Evolutionary conservation across 2,888 invertebrate genomes (phyloP).

Genomic region (Drosophila niveifrons): DNA sequence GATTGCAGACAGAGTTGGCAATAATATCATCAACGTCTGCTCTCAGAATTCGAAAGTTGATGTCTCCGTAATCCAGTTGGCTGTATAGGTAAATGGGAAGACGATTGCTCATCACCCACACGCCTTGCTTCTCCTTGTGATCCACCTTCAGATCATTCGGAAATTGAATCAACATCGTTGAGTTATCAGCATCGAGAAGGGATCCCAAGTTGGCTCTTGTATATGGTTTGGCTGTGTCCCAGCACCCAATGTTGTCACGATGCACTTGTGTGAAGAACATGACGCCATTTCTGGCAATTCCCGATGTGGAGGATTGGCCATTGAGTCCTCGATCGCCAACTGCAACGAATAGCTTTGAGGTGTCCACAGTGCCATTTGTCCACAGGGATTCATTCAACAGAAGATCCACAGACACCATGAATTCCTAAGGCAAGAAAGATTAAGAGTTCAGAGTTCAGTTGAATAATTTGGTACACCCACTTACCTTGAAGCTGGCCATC

Average conservation of each 20-base stretch:
- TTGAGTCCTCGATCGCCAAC: slow-evolving; percentile 86
- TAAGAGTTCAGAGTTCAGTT: not conserved
- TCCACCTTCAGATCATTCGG: slow-evolving; percentile 94
- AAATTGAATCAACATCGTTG: slow-evolving; percentile 88
- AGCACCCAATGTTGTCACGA: slow-evolving; percentile 91
- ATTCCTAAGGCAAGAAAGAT: slow-evolving; percentile 86
- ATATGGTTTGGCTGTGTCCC: slow-evolving; percentile 91
- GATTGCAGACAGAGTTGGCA: slow-evolving; percentile 90
- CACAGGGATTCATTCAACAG: slow-evolving; percentile 88
- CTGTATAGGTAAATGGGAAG: slow-evolving; percentile 91
- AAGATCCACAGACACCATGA: slow-evolving; percentile 89
- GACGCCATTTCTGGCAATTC: slow-evolving; percentile 89
- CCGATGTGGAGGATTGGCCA: slow-evolving; percentile 91
- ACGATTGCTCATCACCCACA: slow-evolving; percentile 92
- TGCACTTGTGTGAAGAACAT: slow-evolving; percentile 93
- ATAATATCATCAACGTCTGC: slow-evolving; percentile 89
- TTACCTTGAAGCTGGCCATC: slow-evolving; percentile 90
- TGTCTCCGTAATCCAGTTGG: slow-evolving; percentile 87
- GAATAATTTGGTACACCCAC: not conserved
- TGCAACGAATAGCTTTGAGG: slow-evolving; percentile 77
- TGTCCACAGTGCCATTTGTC: slow-evolving; percentile 78
- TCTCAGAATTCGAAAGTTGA: slow-evolving; percentile 91
- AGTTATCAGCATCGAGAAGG: slow-evolving; percentile 37
- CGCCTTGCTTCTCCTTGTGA: slow-evolving; percentile 87
- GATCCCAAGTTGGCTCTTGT: slow-evolving; percentile 87